Percentiles rank a stretch among this genome's conserved stretches.
These are phyloP conservation scores for Rambutsinella grinnellia DNA, from an alignment of 2,888 invertebrate species.

Conservation along the genomic window DNA sequence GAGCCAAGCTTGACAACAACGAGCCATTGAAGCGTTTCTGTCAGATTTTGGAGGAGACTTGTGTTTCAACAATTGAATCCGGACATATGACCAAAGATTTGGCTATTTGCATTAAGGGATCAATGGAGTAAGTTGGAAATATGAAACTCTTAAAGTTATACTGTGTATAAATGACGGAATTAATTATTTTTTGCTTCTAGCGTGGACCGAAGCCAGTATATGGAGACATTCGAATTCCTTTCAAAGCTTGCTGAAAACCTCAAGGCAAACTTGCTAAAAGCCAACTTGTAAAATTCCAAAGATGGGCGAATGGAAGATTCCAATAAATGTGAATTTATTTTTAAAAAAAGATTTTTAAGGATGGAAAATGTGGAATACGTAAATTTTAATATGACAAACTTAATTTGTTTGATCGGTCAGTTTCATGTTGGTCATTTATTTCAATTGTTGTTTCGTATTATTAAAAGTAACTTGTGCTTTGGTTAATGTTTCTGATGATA, in stretches of 20 bases:
- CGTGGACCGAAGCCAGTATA: conserved; percentile 83
- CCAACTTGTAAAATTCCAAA: conserved; percentile 41
- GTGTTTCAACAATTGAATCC: conserved; percentile 84
- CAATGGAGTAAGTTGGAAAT: conserved; percentile 75
- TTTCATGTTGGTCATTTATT: too few relatives aligned
- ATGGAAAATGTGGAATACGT: too few relatives aligned
- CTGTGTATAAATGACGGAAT: too few relatives aligned
- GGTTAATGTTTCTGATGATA: too few relatives aligned
- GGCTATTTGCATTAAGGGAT: conserved; percentile 88
- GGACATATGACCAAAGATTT: conserved; percentile 73
- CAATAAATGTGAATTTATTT: too few relatives aligned
- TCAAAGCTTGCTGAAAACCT: conserved; percentile 94
- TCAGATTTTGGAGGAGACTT: conserved; percentile 81
- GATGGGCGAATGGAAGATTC: too few relatives aligned
- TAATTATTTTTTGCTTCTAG: conserved; percentile 68
- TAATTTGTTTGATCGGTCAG: too few relatives aligned
- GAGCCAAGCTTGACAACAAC: conserved; percentile 85
- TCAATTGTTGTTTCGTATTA: too few relatives aligned
- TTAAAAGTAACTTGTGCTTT: too few relatives aligned
- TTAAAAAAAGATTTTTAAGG: too few relatives aligned
- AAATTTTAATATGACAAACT: too few relatives aligned
- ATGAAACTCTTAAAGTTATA: conserved; percentile 1
- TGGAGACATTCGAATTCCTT: conserved; percentile 97
- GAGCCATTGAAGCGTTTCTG: conserved; percentile 82
- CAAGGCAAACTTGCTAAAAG: conserved; percentile 74